Base-by-base conservation (phyloP, 1,140 invertebrate genomes). In the Scaptomyza montana region DNA sequence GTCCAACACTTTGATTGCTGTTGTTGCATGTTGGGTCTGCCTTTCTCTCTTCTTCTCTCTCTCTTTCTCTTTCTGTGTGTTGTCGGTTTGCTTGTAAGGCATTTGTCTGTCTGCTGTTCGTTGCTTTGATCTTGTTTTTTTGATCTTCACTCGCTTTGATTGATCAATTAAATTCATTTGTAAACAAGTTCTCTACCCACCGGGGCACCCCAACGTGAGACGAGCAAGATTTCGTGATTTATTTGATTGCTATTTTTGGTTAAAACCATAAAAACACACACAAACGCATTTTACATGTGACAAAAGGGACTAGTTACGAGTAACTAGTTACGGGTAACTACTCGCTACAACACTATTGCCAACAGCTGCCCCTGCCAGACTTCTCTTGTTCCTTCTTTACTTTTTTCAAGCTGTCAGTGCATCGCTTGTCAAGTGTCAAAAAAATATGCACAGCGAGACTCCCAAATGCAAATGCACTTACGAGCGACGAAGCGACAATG, bases 101-200 rank as follows among this genome's bases (percentile, higher is more conserved):
- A 86, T 89, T 87, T 87, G 82, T 86, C 82, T 87, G 82, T 89
- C 86, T 86, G 82, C 68, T 66, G 78, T 70, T 36, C 8, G 43
- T 64, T 74, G 74, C 84, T 89, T 89, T 89, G 84, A 89, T 89
- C 84, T 89, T 77, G 57, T 80, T 85, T 87, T 81, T 89, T 89
- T 87, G 84, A 87, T 87, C 84, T 87, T 87, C 84, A 89, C 85
- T 89, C 84, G 80, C 80, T 78, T 85, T 89, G 84, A 89, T 89
- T 89, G 84, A 89, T 89, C 84, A 89, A 89, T 89, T 89, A 89
- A 89, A 89, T 89, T 89, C 77, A 89, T 89, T 89, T 89, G 84
- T 89, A 89, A 89, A 84, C 84, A 89, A 82, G 79, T 79, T 79
- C 59, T 64, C 56, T 21, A 10, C 13, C 39, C 30, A 1, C 30